Evolutionary conservation across 2,797 vertebrate species (phyloP).

Genomic region (Phalanger gymnotis): DNA sequence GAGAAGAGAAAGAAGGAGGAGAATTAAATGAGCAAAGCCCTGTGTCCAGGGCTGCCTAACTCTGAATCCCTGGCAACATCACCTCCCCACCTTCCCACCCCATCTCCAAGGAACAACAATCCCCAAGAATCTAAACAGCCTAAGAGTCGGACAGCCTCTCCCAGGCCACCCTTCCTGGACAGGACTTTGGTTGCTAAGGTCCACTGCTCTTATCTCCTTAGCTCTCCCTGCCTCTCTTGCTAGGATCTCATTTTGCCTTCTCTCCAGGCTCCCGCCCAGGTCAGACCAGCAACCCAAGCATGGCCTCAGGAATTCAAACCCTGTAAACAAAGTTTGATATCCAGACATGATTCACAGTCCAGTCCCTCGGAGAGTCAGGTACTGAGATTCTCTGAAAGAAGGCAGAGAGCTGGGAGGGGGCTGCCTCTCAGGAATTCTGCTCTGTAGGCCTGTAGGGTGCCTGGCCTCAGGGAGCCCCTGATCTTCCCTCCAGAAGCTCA

Average conservation of each 20-base stretch:
- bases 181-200: not conserved
- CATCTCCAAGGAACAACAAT: not conserved
- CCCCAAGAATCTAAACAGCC: not conserved
- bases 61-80: not conserved
- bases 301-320: not conserved
- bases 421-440: not conserved
- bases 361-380: not conserved
- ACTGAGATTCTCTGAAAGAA: not conserved
- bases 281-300: not conserved
- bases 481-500: not conserved
- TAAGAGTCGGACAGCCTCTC: not conserved
- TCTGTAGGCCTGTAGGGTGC: not conserved
- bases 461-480: not conserved
- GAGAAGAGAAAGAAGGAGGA: not conserved
- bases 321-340: not conserved
- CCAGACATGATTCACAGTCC: not conserved
- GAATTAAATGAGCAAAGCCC: not conserved
- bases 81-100: not conserved
- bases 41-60: not conserved
- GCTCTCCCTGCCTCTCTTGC: not conserved
- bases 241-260: not conserved
- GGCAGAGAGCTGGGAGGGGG: not conserved
- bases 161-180: not conserved
- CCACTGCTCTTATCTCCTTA: not conserved
- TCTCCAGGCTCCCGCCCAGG: not conserved